Evolutionary conservation across 53 echinoderm and acorn worm species (phyloP), one percentile per base, ranked within the genome.

Genomic region (Astropecten irregularis): DNA sequence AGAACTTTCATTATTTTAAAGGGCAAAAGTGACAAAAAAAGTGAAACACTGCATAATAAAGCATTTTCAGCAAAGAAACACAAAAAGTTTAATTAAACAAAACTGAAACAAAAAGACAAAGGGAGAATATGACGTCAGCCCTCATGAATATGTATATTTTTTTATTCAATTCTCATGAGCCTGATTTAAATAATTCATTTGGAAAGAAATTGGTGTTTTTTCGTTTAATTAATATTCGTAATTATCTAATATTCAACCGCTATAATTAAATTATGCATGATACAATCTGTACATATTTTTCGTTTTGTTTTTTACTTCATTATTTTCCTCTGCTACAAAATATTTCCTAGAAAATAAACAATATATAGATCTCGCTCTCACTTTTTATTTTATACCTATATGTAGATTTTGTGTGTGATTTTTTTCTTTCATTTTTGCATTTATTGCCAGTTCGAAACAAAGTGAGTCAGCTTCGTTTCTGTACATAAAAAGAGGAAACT

Each of bases 141-240:
- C 9, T 0, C 33, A 66, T 66, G 10, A 34, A n/a, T 63, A 18
- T 29, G 21, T 66, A n/a, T 40, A 37, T 34, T 57, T 77, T 61
- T 79, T 79, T 79, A 61, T 79, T 79, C 46, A 62, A 44, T 62
- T 77, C 77, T 46, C 29, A 30, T 28, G 30, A 58, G 46, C 58
- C 77, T 33, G 52, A 59, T 34, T 60, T 77, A 36, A 77, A 50
- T 74, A 57, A 64, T 64, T 64, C 42, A 28, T 79, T 28, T 38
- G 60, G 79, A 79, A 79, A 79, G 79, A 32, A 79, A 39, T 30
- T 59, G 79, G 61, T 62, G 60, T 79, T n/a, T 32, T 18, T 46
- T 13, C 10, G 25, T 27, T 47, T n/a, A 0, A 22, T 44, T 46
- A 42, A 11, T 25, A 25, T 44, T 40, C 21, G 42, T 46, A 44